Percentiles rank a stretch among this genome's conserved stretches.
phyloP scores from a whole-genome alignment of 2,888 invertebrate genomes.

The Drosophila mayaguana region DNA sequence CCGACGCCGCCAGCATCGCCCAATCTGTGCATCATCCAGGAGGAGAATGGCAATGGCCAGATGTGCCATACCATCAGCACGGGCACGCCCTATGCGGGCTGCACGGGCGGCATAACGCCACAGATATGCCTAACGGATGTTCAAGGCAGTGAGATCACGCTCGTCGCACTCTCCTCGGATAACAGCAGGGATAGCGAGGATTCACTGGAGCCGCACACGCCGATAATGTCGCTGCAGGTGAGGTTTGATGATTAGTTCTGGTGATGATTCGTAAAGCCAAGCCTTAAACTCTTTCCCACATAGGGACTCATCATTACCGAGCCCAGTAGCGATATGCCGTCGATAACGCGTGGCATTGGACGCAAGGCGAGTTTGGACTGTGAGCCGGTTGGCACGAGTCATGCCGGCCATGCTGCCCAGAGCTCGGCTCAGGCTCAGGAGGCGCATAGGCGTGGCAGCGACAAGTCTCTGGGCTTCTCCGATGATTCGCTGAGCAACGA shows the following conservation, averaged over 20 bases:
- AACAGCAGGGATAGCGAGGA: slow-evolving; percentile 90
- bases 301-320: slow-evolving; percentile 80
- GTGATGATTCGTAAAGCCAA: neutral
- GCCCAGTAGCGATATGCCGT: slow-evolving; percentile 89
- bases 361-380: slow-evolving; percentile 89
- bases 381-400: slow-evolving; percentile 80
- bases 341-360: slow-evolving; percentile 92
- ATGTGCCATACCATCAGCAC: slow-evolving; percentile 83
- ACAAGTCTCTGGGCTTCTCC: slow-evolving; percentile 90
- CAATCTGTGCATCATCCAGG: slow-evolving; percentile 91
- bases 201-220: slow-evolving; percentile 88
- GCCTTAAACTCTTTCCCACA: neutral
- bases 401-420: slow-evolving; percentile 21
- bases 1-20: slow-evolving; percentile 85
- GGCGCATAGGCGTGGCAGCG: slow-evolving; percentile 88
- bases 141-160: slow-evolving; percentile 92
- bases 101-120: slow-evolving; percentile 85
- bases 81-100: slow-evolving; percentile 81
- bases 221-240: slow-evolving; percentile 84
- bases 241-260: neutral
- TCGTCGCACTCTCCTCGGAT: slow-evolving; percentile 91
- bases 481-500: slow-evolving; percentile 91
- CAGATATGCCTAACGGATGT: slow-evolving; percentile 97
- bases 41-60: slow-evolving; percentile 87
- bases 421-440: slow-evolving; percentile 40